Evolutionary conservation across 2,113 vertebrate species (phyloP).

Genomic region (Alectura lathami): DNA sequence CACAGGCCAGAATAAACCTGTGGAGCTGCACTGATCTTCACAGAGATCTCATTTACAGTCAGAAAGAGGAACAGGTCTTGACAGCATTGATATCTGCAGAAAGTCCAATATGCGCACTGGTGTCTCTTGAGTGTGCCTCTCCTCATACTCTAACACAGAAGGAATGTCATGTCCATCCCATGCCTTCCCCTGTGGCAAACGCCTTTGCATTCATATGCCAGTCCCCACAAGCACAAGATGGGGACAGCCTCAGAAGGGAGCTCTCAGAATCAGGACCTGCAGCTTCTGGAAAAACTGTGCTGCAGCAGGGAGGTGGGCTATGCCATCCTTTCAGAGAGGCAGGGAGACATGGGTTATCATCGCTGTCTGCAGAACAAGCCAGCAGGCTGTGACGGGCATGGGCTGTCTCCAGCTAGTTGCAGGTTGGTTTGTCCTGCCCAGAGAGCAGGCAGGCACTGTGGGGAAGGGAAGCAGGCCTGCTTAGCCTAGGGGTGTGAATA

Average conservation of each 20-base stretch:
- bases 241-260: neutral
- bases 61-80: neutral
- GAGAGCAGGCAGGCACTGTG: neutral
- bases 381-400: fast-evolving
- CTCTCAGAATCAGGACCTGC: neutral
- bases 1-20: neutral
- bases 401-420: neutral
- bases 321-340: neutral
- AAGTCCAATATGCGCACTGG: neutral
- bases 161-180: neutral
- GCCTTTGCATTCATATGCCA: neutral
- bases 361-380: neutral
- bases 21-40: neutral
- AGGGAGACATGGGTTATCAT: too few relatives aligned
- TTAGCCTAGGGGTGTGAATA: neutral
- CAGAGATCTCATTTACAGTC: neutral
- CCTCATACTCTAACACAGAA: neutral
- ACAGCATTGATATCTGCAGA: neutral
- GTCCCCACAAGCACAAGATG: neutral
- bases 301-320: neutral
- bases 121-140: neutral
- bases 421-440: neutral
- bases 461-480: neutral
- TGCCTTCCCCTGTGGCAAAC: neutral
- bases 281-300: too few relatives aligned